phyloP scores from a whole-genome alignment of 2,797 vertebrate species.

The Pangasius mekongensis region DNA sequence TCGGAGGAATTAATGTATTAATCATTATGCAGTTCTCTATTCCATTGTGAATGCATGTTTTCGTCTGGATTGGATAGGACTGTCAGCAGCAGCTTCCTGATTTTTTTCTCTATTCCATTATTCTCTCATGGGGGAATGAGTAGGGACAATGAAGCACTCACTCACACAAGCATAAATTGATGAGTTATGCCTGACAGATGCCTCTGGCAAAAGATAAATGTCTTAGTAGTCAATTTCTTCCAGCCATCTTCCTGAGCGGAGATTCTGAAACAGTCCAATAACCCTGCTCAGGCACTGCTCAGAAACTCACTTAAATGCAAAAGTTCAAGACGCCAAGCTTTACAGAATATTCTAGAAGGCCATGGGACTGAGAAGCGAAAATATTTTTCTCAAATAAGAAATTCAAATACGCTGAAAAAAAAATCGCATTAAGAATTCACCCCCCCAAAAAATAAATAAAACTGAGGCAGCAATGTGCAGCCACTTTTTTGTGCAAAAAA shows the following conservation, averaged over 20 bases:
- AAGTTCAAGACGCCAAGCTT: not conserved
- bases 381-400: not conserved
- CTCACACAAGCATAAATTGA: slow-evolving; percentile 37
- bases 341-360: not conserved
- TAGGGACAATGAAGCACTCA: slow-evolving; percentile 42
- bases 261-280: slow-evolving; percentile 22
- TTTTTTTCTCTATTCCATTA: not conserved
- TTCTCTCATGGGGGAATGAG: not conserved
- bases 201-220: slow-evolving; percentile 47
- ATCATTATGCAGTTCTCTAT: not conserved
- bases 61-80: not conserved
- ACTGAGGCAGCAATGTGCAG: too few relatives aligned
- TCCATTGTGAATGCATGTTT: slow-evolving; percentile 8
- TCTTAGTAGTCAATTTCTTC: slow-evolving; percentile 33
- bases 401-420: not conserved
- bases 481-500: not conserved
- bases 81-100: not conserved
- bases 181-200: slow-evolving; percentile 34
- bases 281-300: not conserved
- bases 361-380: not conserved
- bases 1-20: not conserved
- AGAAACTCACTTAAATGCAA: not conserved
- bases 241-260: slow-evolving; percentile 18
- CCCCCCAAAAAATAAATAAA: too few relatives aligned
- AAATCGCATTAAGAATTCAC: not conserved